phyloP scores from a whole-genome alignment of 2,797 vertebrate genomes.

The Pseudocheirus occidentalis region DNA sequence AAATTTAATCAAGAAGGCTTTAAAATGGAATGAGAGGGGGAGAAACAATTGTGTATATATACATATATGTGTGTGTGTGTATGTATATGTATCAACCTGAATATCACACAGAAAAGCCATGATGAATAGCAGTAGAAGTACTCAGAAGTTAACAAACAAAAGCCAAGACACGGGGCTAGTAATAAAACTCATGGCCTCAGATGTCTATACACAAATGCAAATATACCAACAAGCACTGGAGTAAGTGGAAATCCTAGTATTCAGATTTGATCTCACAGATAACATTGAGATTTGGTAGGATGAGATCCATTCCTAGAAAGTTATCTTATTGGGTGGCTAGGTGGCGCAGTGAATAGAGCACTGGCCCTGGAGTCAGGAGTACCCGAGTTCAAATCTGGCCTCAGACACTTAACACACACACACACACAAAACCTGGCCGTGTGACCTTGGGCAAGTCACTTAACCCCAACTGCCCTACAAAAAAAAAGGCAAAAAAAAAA shows the following conservation, averaged over 20 bases:
- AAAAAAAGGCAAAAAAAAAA: too few species aligned
- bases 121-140: neutral
- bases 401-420: too few species aligned
- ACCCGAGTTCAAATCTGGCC: too few species aligned
- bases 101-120: neutral
- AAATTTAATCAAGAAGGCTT: neutral
- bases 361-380: too few species aligned
- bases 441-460: too few species aligned
- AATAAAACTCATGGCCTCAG: neutral
- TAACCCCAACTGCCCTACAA: too few species aligned
- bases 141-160: neutral
- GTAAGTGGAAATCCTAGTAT: neutral
- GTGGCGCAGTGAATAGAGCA: too few species aligned
- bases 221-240: neutral
- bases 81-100: neutral
- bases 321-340: too few species aligned
- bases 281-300: neutral
- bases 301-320: neutral
- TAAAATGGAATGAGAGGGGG: neutral
- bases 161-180: neutral
- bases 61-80: neutral
- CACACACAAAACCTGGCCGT: too few species aligned
- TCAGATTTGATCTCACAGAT: neutral
- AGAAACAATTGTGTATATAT: too few species aligned
- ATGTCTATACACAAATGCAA: neutral